Conservation (phyloP, 2,113 vertebrate species). For the Alligator sinensis region DNA sequence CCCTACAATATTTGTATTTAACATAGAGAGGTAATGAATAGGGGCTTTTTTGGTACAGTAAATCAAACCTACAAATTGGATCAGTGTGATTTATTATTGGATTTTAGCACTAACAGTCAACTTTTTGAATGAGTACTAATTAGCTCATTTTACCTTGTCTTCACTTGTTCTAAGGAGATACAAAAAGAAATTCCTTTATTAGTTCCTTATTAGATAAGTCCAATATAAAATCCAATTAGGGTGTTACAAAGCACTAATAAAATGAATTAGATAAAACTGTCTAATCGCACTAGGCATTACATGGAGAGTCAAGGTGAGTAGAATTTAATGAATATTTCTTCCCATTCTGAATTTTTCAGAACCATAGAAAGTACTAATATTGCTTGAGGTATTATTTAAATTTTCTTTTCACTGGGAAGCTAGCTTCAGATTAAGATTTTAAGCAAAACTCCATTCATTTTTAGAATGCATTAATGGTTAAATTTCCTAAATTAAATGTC, state of each 20-base stretch:
- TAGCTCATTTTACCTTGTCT: background rate
- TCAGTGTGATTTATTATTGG: background rate
- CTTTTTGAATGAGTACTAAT: background rate
- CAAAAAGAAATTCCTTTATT: background rate
- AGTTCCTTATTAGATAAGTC: background rate
- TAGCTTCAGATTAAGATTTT: background rate
- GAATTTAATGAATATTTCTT: slow-evolving; percentile 7
- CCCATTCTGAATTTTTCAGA: background rate
- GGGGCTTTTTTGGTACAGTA: background rate
- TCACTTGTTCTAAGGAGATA: background rate
- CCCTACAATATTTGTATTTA: background rate
- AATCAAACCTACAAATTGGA: background rate
- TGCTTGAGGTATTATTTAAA: background rate
- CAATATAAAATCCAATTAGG: background rate
- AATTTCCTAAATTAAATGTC: background rate
- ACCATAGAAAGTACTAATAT: accelerated
- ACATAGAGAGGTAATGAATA: background rate
- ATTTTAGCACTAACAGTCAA: background rate
- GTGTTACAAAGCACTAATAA: slow-evolving; percentile 21
- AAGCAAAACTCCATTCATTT: background rate
- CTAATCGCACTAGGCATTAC: background rate
- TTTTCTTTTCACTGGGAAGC: background rate
- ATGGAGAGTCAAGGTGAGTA: background rate
- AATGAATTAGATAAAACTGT: background rate
- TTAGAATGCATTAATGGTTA: background rate